Evolutionary conservation across 2,797 vertebrate genomes (phyloP).

Genomic region (Numenius phaeopus): DNA sequence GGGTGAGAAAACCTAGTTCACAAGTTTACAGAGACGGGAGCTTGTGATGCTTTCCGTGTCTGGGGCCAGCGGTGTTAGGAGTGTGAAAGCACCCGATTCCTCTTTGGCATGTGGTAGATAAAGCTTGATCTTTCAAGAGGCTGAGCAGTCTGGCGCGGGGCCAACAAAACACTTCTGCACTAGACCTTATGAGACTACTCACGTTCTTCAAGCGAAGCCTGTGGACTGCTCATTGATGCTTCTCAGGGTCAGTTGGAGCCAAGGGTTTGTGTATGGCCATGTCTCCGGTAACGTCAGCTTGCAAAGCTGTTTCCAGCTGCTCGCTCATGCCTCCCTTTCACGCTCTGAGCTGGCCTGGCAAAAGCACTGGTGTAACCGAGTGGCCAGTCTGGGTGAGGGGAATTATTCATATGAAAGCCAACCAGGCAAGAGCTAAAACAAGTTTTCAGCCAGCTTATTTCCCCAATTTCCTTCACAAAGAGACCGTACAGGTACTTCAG

Average conservation of each 20-base stretch:
- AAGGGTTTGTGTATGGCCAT: not conserved
- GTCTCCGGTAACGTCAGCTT: accelerated
- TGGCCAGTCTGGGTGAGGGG: accelerated
- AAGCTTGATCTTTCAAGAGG: not conserved
- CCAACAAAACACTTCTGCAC: not conserved
- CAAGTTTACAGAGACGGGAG: not conserved
- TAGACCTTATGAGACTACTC: not conserved
- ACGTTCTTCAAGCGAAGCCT: not conserved
- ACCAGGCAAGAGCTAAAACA: not conserved
- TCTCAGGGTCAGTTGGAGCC: not conserved
- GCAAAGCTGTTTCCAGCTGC: not conserved
- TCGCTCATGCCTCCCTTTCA: not conserved
- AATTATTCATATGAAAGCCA: not conserved
- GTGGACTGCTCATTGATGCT: not conserved
- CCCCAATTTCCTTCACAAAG: not conserved
- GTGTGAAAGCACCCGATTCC: not conserved
- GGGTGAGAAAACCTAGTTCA: slow-evolving; percentile 11
- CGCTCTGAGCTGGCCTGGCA: not conserved
- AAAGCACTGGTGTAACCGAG: accelerated
- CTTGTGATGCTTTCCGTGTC: not conserved
- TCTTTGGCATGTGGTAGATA: not conserved
- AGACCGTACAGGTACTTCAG: not conserved
- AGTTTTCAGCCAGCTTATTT: not conserved
- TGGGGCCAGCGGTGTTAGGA: not conserved
- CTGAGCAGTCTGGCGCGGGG: not conserved